Evolutionary conservation across 2,113 vertebrate genomes (phyloP), one percentile per base, ranked within the genome.

Genomic region (Coptodon rendalli): DNA sequence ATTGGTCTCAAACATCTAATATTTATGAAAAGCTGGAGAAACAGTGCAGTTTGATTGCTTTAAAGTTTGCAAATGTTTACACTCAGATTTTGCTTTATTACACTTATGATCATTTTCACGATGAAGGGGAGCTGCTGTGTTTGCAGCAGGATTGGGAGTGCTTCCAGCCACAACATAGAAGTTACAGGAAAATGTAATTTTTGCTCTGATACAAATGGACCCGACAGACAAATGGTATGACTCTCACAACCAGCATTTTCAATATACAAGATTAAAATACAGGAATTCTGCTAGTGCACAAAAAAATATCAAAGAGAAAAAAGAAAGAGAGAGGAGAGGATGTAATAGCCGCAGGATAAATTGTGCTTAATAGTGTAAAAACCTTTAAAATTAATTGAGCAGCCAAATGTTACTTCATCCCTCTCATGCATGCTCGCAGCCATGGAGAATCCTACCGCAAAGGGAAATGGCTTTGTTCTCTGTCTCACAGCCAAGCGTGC

Each of bases 371-470:
- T 85, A 90, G 90, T 92, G 90, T 92, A 94, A 95, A 94, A 94
- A 93, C 92, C 89, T 91, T 91, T 89, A 89, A 94, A 96, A 95
- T 93, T 83, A 96, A 95, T 93, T 92, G 91, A 92, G 92, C 89
- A 90, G 90, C 71, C 83, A 91, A 94, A 95, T 92, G 85, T 91
- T 93, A 86, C 92, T 87, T 88, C 84, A 83, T 87, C 90, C 80
- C 38, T 87, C 89, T 82, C 73, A 40, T 89, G 73, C 81, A 48
- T 87, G 90, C 93, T 90, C 6, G 27, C 86, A 88, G 85, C 79
- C 40, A 82, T 14, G 66, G 61, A 89, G 83, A 87, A 61, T 84
- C 83, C 29, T n/a, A 14, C 73, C 45, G 86, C 80, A 89, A 87
- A 87, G 84, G 83, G 84, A 91, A 90, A 91, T 36, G 63, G 54